Base-by-base conservation (phyloP, 2,888 invertebrate species). In the Subacronicta megacephala region DNA sequence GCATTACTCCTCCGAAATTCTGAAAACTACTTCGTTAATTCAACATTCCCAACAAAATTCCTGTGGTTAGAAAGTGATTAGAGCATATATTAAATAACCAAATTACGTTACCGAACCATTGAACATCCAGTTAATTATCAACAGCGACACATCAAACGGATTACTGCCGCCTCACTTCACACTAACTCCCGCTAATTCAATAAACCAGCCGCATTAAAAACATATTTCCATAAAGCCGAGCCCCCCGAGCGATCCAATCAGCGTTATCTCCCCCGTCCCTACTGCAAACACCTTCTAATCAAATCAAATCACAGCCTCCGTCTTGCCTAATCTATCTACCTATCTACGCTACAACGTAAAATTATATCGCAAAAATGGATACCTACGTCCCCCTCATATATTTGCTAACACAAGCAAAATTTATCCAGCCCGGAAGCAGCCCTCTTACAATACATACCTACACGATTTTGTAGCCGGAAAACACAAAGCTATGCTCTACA, bases 261-360 rank as follows among this genome's bases (percentile, higher is more conserved):
- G 82, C 82, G 86, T 92, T 93, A 93, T 93, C 93, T 92, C 87
- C 87, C 89, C 89, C 89, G 81, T 81, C 88, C 90, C 89, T 81
- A 78, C 85, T 80, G 85, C 92, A 82, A 92, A 93, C 93, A 94
- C 93, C 93, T 93, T 90, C 93, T 93, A 93, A 94, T 93, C 93
- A 93, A 93, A 94, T 94, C 93, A 93, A 94, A 94, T 94, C 93
- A 87, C 93, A 93, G 92, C 91, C 92, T 93, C 93, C 90, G 89
- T 90, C 92, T 92, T 92, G 89, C 90, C 90, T 92, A 92, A 94
- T 94, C 93, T 93, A 87, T 91, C 88, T 88, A 87, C 92, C 92
- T 92, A 93, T 92, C 93, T 93, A 90, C 87, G 84, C 89, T 88
- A 86, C 90, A 90, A 91, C 92, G 90, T 92, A 89, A 92, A 92